Conservation (phyloP, 2,797 vertebrate genomes). For the Squalus acanthias region DNA sequence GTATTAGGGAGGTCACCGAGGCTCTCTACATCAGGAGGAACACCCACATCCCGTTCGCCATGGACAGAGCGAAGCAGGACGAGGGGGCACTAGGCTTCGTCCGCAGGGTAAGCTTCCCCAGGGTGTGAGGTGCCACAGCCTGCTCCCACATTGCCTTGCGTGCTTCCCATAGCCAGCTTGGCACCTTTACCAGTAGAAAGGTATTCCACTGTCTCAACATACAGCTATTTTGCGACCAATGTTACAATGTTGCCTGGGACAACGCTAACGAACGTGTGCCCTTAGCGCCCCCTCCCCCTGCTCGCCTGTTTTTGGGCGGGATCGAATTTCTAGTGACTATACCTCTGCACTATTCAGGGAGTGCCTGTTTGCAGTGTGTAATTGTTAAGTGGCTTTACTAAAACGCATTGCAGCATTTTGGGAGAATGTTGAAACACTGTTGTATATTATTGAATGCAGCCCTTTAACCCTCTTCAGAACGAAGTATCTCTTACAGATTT, state of each 20-base stretch:
- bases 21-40: not conserved
- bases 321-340: not conserved
- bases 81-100: not conserved
- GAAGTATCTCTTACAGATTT: not conserved
- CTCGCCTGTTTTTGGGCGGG: too few species aligned
- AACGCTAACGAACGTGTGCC: not conserved
- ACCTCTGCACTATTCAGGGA: not conserved
- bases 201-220: not conserved
- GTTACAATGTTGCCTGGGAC: too few species aligned
- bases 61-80: not conserved
- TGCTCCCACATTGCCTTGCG: not conserved
- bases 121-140: not conserved
- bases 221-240: not conserved
- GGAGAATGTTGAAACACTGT: not conserved
- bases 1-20: not conserved
- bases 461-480: not conserved
- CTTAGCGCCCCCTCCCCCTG: too few species aligned
- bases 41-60: not conserved
- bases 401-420: not conserved
- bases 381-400: conserved; percentile 4
- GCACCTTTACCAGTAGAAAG: not conserved
- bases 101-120: not conserved
- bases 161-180: not conserved
- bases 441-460: not conserved
- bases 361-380: not conserved